Percentiles rank a stretch among this genome's conserved stretches.
These are phyloP conservation scores for Enteromius trimaculatus DNA, from an alignment of 2,797 vertebrate genomes.

Conservation along the genomic window DNA sequence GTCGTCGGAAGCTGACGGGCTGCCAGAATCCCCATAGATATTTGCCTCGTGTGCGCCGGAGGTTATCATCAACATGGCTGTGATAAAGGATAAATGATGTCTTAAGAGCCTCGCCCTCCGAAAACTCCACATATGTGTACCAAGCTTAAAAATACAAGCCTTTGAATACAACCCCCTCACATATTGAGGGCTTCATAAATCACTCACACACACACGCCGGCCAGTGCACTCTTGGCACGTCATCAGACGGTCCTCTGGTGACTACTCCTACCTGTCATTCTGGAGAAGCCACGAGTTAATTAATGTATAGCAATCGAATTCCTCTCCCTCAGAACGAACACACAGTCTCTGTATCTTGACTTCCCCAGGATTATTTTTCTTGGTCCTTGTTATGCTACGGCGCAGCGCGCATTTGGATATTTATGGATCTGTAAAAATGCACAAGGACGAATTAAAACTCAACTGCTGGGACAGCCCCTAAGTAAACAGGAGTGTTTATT, in stretches of 20 bases:
- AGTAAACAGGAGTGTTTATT: slow-evolving; percentile 72
- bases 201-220: slow-evolving; percentile 60
- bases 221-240: slow-evolving; percentile 74
- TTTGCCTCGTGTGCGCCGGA: slow-evolving; percentile 64
- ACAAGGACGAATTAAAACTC: slow-evolving; percentile 78
- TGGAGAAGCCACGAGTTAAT: slow-evolving; percentile 75
- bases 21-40: slow-evolving; percentile 62
- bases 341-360: slow-evolving; percentile 75
- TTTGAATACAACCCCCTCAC: slow-evolving; percentile 73
- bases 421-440: slow-evolving; percentile 82
- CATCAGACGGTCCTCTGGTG: slow-evolving; percentile 73
- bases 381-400: slow-evolving; percentile 71
- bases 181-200: slow-evolving; percentile 75
- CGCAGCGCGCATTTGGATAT: slow-evolving; percentile 72
- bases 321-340: slow-evolving; percentile 78
- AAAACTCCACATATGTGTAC: slow-evolving; percentile 76
- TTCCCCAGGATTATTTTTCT: slow-evolving; percentile 78
- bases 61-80: slow-evolving; percentile 81
- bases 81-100: slow-evolving; percentile 80
- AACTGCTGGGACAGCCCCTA: slow-evolving; percentile 68
- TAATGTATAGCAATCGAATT: slow-evolving; percentile 79
- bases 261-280: slow-evolving; percentile 77
- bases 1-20: slow-evolving; percentile 67
- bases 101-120: slow-evolving; percentile 62
- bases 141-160: slow-evolving; percentile 73